Evolutionary conservation across 2,797 vertebrate species (phyloP).

Genomic region (Sebastes trivittatus): DNA sequence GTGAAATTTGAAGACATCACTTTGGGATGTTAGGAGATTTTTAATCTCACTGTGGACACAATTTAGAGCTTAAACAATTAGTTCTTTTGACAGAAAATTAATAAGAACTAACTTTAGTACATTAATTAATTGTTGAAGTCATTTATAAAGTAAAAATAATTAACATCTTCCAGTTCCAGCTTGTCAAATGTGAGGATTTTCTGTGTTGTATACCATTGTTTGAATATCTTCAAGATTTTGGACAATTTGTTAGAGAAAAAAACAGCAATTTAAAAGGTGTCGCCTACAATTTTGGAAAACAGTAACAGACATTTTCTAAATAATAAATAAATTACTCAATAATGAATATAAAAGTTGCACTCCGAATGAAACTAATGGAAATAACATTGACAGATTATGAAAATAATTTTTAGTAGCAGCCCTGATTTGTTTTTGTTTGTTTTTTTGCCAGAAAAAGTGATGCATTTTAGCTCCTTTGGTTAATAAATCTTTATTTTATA

Average conservation of each 20-base stretch:
- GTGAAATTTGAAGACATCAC: too few species aligned
- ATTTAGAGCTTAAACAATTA: too few species aligned
- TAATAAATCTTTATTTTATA: background rate
- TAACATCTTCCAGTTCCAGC: background rate
- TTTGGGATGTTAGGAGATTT: background rate
- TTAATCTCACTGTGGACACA: background rate
- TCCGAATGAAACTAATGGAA: background rate
- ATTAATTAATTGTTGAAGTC: background rate
- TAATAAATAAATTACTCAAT: background rate
- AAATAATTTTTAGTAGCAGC: too few species aligned
- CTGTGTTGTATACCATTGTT: background rate
- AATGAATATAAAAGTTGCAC: background rate
- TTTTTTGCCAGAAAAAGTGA: background rate
- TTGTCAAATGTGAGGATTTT: background rate
- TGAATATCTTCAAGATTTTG: background rate
- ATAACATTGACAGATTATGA: background rate
- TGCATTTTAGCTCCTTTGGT: background rate
- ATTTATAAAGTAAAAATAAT: background rate
- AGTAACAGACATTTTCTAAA: background rate
- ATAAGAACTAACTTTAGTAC: background rate
- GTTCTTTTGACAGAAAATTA: background rate
- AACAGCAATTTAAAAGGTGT: background rate
- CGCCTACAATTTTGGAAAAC: background rate
- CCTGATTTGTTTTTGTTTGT: background rate
- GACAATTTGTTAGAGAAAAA: background rate